Percentiles rank a stretch among this genome's conserved stretches.
Evolutionary conservation across 2,888 invertebrate species (phyloP).

Genomic region (Drosophila incognita): DNA sequence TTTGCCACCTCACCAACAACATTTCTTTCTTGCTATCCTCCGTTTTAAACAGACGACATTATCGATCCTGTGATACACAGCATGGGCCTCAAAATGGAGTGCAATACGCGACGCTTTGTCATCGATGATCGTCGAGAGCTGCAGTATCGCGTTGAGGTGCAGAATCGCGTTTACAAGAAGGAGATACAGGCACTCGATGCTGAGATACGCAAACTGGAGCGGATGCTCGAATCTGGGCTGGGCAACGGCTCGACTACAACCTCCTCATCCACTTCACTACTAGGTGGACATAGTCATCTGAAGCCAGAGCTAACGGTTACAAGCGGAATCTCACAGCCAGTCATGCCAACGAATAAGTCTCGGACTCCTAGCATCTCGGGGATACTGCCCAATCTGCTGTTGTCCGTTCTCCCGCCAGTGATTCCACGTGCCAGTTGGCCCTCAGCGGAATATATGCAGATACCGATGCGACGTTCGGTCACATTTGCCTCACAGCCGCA

Average conservation of each 20-base stretch:
- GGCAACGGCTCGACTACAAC: conserved; percentile 86
- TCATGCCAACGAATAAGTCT: conserved; percentile 68
- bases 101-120: conserved; percentile 93
- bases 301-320: conserved; percentile 84
- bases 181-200: conserved; percentile 92
- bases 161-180: conserved; percentile 94
- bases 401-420: conserved; percentile 90
- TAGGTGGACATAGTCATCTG: conserved; percentile 65
- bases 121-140: conserved; percentile 93
- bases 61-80: conserved; percentile 94
- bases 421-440: conserved; percentile 92
- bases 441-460: conserved; percentile 88
- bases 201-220: conserved; percentile 91
- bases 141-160: conserved; percentile 94
- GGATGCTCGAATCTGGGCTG: conserved; percentile 87
- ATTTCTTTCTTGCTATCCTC: neutral
- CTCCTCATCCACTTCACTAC: conserved; percentile 85
- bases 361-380: conserved; percentile 89
- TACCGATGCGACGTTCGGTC: conserved; percentile 87
- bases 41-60: conserved; percentile 86
- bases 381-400: conserved; percentile 89
- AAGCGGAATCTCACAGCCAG: conserved; percentile 67
- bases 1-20: neutral
- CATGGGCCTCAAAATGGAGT: conserved; percentile 94
- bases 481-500: conserved; percentile 89